Percentiles rank a stretch among this genome's conserved stretches.
phyloP scores from a whole-genome alignment of 2,888 invertebrate species.

The Hesperia comma region DNA sequence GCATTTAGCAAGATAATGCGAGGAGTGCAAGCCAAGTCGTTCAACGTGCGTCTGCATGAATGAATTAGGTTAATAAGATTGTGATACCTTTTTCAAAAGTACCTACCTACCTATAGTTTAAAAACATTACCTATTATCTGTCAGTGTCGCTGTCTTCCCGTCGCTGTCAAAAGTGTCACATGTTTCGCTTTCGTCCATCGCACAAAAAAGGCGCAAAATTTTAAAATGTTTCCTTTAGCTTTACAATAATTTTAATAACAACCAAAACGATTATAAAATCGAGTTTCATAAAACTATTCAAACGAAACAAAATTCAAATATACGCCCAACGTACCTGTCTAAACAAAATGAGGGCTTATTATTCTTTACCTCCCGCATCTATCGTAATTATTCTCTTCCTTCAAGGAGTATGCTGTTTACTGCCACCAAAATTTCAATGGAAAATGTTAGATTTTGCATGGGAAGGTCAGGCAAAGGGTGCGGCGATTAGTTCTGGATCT shows the following conservation, averaged over 20 bases:
- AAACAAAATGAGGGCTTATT: slow-evolving; percentile 36
- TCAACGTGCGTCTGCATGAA: too few relatives aligned
- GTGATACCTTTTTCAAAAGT: too few relatives aligned
- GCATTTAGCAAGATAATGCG: too few relatives aligned
- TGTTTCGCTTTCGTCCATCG: not conserved
- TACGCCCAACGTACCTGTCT: too few relatives aligned
- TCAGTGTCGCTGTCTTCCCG: too few relatives aligned
- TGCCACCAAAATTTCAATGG: slow-evolving; percentile 83
- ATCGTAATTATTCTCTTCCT: slow-evolving; percentile 18
- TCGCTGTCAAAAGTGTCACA: not conserved
- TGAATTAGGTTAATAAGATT: too few relatives aligned
- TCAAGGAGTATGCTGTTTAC: slow-evolving; percentile 41
- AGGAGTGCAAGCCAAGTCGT: too few relatives aligned
- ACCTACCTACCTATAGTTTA: too few relatives aligned
- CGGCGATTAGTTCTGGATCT: slow-evolving; percentile 78
- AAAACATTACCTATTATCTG: too few relatives aligned
- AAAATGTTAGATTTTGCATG: slow-evolving; percentile 86
- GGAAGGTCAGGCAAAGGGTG: slow-evolving; percentile 79
- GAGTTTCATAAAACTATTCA: slow-evolving; percentile 4
- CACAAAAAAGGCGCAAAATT: slow-evolving; percentile 26
- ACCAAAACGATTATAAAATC: not conserved
- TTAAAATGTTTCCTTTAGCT: not conserved
- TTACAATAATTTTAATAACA: not conserved
- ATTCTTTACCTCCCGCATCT: not conserved
- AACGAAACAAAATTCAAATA: too few relatives aligned